A percentile compares a stretch with the other conserved stretches of the same genome.
Conservation (phyloP, 2,113 vertebrate species). For the Microtus richardsoni region DNA sequence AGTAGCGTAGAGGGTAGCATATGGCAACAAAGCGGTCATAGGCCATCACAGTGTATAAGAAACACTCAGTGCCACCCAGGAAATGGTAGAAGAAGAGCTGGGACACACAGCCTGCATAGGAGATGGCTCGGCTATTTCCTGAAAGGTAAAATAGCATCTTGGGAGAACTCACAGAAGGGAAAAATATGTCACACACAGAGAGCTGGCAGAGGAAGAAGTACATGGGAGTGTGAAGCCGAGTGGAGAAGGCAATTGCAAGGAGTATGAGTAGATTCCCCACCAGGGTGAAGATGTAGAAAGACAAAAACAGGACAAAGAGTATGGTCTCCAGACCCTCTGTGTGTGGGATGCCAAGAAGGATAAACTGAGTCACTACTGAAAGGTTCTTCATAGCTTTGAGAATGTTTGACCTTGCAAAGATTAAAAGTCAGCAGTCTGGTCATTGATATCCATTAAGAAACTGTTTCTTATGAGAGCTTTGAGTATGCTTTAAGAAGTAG, state of each 20-base stretch:
- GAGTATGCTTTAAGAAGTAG: not conserved
- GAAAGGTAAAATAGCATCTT: not conserved
- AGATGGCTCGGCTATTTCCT: not conserved
- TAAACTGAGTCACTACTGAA: not conserved
- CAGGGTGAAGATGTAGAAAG: not conserved
- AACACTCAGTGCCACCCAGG: not conserved
- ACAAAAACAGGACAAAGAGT: not conserved
- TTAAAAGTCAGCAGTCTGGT: not conserved
- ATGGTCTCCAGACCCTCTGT: not conserved
- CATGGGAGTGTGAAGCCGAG: not conserved
- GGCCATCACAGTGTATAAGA: not conserved
- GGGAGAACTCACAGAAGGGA: not conserved
- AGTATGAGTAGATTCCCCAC: not conserved
- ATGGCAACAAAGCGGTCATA: slow-evolving; percentile 5
- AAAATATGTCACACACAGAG: not conserved
- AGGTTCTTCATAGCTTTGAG: not conserved
- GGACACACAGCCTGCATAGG: not conserved
- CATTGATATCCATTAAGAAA: not conserved
- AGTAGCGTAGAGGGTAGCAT: not conserved
- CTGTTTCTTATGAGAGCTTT: not conserved
- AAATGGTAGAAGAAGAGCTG: slow-evolving; percentile 11
- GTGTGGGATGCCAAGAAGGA: not conserved
- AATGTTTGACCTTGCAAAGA: not conserved
- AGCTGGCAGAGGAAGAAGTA: not conserved
- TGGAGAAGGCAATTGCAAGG: not conserved